Conservation (phyloP, 37 sponge, comb jelly and placozoan species). For the Aphrocallistes beatrix region DNA sequence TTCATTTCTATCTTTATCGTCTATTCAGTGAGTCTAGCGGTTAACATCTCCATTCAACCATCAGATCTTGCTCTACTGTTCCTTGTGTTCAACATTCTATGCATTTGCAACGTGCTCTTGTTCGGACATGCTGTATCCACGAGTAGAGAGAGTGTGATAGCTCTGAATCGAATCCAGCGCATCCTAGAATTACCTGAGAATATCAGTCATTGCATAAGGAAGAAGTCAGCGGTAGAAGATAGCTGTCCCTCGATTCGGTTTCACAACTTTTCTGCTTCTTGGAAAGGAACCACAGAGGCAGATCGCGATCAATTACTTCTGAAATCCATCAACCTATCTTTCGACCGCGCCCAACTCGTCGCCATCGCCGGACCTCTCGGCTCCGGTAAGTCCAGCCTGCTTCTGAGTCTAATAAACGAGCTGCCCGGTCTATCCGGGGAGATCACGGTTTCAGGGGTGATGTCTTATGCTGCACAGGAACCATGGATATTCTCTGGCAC, state of each 20-base stretch:
- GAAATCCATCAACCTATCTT: background rate
- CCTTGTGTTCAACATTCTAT: background rate
- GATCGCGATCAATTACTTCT: background rate
- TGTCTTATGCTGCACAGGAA: background rate
- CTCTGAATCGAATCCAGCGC: background rate
- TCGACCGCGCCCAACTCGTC: background rate
- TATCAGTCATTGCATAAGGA: background rate
- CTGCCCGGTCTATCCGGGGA: background rate
- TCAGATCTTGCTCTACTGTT: background rate
- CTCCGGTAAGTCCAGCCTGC: background rate
- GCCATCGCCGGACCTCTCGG: background rate
- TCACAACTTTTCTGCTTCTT: background rate
- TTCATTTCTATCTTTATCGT: background rate
- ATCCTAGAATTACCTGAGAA: background rate
- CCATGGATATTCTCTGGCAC: conserved; percentile 18
- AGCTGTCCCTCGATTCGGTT: background rate
- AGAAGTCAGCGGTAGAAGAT: background rate
- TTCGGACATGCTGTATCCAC: background rate
- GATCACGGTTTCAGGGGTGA: background rate
- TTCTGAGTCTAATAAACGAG: background rate
- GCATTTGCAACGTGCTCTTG: background rate
- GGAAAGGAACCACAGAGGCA: background rate
- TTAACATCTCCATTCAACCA: background rate
- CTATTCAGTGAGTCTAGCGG: background rate
- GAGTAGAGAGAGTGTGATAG: background rate